Evolutionary conservation across 2,113 vertebrate genomes (phyloP).

Genomic region (Osmerus eperlanus): DNA sequence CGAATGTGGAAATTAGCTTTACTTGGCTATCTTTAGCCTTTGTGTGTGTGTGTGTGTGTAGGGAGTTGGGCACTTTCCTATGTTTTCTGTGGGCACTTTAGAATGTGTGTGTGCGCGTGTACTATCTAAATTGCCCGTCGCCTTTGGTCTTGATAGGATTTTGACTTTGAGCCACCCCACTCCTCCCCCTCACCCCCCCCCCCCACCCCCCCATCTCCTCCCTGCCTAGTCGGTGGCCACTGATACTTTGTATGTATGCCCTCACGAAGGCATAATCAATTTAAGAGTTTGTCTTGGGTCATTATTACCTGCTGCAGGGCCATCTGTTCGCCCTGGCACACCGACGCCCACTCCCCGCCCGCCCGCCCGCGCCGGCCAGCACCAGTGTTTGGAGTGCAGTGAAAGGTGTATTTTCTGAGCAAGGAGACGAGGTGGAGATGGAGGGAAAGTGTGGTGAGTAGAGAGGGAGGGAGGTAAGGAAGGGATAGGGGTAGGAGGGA

Average conservation of each 20-base stretch:
- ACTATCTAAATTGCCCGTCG: slow-evolving; percentile 47
- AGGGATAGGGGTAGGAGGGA: no score
- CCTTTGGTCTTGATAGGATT: slow-evolving; percentile 48
- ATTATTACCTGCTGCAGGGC: slow-evolving; percentile 75
- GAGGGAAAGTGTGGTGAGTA: not conserved
- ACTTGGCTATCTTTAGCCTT: no score
- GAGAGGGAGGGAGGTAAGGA: not conserved
- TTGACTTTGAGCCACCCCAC: slow-evolving; percentile 35
- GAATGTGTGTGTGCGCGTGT: slow-evolving; percentile 36
- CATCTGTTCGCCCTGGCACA: slow-evolving; percentile 67
- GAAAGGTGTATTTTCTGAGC: slow-evolving; percentile 37
- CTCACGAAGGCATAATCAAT: slow-evolving; percentile 68
- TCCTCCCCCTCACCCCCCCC: slow-evolving; percentile 6
- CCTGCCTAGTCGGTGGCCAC: slow-evolving; percentile 24
- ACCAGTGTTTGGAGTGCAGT: slow-evolving; percentile 23
- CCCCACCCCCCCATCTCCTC: not conserved
- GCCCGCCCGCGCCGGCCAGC: slow-evolving; percentile 4
- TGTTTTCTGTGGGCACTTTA: no score
- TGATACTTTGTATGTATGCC: slow-evolving; percentile 57
- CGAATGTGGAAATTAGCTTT: not conserved
- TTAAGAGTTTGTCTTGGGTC: slow-evolving; percentile 75
- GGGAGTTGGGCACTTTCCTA: not conserved
- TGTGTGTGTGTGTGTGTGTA: no score
- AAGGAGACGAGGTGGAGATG: not conserved
- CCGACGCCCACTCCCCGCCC: slow-evolving; percentile 51